A percentile compares a stretch with the other conserved stretches of the same genome.
These are phyloP conservation scores for Okamejei kenojei DNA, from an alignment of 2,797 vertebrate genomes.

Conservation along the genomic window DNA sequence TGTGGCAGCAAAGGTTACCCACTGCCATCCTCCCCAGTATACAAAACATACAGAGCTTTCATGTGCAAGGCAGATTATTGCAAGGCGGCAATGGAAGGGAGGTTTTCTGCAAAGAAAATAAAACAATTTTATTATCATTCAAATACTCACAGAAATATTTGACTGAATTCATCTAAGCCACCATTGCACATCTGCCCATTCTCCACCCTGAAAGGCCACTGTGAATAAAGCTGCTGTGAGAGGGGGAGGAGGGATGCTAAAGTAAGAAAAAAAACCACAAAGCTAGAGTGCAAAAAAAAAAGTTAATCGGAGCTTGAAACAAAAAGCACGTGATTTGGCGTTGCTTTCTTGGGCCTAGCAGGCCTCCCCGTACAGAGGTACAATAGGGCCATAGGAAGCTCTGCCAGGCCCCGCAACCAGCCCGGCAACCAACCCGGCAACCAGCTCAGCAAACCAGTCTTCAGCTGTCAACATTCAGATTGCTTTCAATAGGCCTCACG, in stretches of 20 bases:
- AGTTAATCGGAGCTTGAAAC: conserved; percentile 26
- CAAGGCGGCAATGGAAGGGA: neutral
- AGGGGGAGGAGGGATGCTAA: neutral
- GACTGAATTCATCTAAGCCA: neutral
- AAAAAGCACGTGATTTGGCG: conserved; percentile 29
- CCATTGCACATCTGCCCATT: neutral
- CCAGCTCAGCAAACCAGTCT: conserved; percentile 37
- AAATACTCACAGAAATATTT: conserved; percentile 27
- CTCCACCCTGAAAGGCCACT: conserved; percentile 3
- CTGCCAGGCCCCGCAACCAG: conserved; percentile 30
- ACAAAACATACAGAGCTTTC: neutral
- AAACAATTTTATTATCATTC: neutral
- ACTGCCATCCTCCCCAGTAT: neutral
- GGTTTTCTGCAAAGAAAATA: neutral
- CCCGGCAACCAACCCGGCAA: conserved; percentile 16
- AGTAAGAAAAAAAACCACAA: neutral
- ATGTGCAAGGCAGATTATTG: neutral
- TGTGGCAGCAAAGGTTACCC: no score
- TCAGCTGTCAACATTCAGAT: conserved; percentile 47
- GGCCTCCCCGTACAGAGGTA: conserved; percentile 20
- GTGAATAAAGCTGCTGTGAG: neutral
- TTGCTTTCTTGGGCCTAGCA: conserved; percentile 13
- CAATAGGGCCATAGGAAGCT: conserved; percentile 21
- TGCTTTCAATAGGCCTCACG: conserved; percentile 47
- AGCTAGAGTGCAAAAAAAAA: conserved; percentile 1